phyloP scores from a whole-genome alignment of 2,113 vertebrate genomes.

The Rhabdomys dilectus region DNA sequence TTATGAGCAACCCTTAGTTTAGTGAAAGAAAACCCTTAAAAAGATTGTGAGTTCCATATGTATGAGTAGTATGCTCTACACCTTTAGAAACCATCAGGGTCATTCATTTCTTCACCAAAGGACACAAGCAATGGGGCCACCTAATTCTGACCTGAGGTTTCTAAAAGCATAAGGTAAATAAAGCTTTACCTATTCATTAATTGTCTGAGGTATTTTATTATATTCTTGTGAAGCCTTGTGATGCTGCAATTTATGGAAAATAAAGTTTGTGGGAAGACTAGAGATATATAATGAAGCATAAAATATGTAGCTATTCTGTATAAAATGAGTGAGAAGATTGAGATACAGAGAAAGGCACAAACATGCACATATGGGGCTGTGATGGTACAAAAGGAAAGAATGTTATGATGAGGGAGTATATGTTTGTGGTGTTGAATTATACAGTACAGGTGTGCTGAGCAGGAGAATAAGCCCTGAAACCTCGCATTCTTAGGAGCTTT shows the following conservation, averaged over 20 bases:
- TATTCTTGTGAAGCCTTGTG: neutral
- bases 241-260: neutral
- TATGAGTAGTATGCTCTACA: neutral
- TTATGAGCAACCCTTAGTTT: neutral
- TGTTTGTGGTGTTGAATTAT: neutral
- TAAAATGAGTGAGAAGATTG: neutral
- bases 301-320: neutral
- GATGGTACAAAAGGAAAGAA: too few species aligned
- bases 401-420: neutral
- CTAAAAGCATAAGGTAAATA: neutral
- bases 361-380: neutral
- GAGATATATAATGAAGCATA: neutral
- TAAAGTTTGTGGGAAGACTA: neutral
- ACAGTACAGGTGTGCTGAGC: neutral
- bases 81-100: neutral
- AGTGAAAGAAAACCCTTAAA: neutral
- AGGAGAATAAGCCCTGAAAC: too few species aligned
- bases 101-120: too few species aligned
- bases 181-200: neutral
- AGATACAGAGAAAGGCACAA: neutral
- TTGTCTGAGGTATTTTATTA: neutral
- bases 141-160: neutral
- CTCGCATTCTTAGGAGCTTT: neutral
- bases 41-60: neutral
- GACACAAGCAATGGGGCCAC: neutral